A percentile compares a stretch with the other conserved stretches of the same genome.
Conservation (phyloP, 1,140 invertebrate species). For the Danaus melanippus region DNA sequence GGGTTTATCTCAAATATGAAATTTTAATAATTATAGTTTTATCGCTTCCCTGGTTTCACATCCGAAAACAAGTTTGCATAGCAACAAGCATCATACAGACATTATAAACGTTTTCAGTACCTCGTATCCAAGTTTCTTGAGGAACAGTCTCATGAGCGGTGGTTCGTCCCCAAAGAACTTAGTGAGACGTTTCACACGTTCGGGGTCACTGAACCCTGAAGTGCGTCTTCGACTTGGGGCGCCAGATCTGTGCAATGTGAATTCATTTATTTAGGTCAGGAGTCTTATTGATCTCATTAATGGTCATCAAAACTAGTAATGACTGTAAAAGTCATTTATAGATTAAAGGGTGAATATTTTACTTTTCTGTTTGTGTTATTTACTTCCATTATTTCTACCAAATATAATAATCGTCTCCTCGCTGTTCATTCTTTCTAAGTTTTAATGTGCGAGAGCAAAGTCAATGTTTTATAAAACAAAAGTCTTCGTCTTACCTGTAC, state of each 20-base stretch:
- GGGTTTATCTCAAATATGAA: too few relatives aligned
- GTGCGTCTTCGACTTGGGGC: too few relatives aligned
- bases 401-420: too few relatives aligned
- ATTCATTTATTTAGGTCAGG: not conserved
- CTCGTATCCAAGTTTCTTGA: constrained; percentile 94
- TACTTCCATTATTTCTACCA: too few relatives aligned
- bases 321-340: too few relatives aligned
- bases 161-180: constrained; percentile 97
- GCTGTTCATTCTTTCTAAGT: too few relatives aligned
- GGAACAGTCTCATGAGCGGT: constrained; percentile 89
- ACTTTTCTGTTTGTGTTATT: too few relatives aligned
- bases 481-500: constrained; percentile 47
- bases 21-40: not conserved
- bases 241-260: not conserved
- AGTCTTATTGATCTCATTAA: too few relatives aligned
- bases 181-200: constrained; percentile 84
- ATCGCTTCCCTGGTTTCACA: not conserved
- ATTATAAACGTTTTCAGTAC: constrained; percentile 64
- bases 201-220: constrained; percentile 80
- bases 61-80: too few relatives aligned
- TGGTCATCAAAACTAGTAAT: too few relatives aligned
- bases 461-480: not conserved
- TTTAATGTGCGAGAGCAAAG: too few relatives aligned
- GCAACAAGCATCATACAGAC: not conserved
- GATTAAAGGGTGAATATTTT: too few relatives aligned